Conservation (phyloP, 2,888 invertebrate genomes). For the Eupithecia vulgata region DNA sequence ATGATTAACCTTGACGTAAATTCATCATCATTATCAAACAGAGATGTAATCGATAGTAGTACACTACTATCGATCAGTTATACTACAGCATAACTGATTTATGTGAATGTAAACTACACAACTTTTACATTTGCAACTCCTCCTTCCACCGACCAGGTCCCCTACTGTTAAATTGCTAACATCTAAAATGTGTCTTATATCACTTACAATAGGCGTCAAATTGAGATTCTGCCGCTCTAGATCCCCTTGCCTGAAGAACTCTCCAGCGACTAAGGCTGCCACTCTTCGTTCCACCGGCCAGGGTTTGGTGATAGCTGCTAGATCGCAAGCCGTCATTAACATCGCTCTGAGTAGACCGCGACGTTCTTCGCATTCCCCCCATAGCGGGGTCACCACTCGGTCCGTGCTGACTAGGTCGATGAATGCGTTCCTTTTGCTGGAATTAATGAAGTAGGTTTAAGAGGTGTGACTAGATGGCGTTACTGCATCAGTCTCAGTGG, state of each 20-base stretch:
- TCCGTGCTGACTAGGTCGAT: conserved; percentile 86
- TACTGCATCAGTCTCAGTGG: neutral
- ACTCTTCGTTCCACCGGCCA: conserved; percentile 96
- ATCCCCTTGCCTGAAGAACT: conserved; percentile 97
- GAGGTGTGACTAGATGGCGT: neutral
- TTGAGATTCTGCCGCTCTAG: conserved; percentile 94
- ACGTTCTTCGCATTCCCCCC: conserved; percentile 87
- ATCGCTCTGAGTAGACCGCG: conserved; percentile 93
- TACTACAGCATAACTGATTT: no score
- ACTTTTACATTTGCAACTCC: no score
- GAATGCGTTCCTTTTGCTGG: conserved; percentile 94
- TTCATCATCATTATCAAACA: no score
- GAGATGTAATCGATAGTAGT: no score
- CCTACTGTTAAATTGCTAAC: neutral
- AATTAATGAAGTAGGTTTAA: conserved; percentile 36
- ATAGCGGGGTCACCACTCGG: conserved; percentile 40
- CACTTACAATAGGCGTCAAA: conserved; percentile 93
- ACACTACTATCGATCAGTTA: no score
- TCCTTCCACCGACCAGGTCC: conserved; percentile 93
- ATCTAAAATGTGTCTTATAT: neutral
- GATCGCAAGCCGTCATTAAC: conserved; percentile 98
- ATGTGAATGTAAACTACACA: no score
- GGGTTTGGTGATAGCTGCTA: conserved; percentile 97
- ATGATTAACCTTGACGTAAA: no score
- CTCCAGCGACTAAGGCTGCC: conserved; percentile 95